Evolutionary conservation across 2,113 vertebrate species (phyloP).

Genomic region (Myodes glareolus): DNA sequence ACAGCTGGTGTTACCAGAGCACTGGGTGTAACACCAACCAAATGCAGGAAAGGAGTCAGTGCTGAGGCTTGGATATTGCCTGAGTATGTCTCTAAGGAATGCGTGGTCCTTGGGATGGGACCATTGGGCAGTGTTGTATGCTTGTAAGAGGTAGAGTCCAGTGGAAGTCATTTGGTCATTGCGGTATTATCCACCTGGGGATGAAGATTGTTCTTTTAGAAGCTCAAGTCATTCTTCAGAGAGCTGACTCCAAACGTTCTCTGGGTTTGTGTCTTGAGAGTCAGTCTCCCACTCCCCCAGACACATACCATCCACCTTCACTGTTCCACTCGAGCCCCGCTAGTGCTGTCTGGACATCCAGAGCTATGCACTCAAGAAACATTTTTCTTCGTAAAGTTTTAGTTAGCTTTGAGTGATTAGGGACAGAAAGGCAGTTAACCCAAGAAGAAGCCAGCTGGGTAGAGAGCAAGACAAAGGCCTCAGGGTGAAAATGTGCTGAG

Average conservation of each 20-base stretch:
- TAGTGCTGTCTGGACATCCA: neutral
- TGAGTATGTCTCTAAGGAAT: neutral
- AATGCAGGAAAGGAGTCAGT: neutral
- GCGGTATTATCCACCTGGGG: neutral
- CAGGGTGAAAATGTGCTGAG: neutral
- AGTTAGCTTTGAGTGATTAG: neutral
- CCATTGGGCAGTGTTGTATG: neutral
- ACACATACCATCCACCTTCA: neutral
- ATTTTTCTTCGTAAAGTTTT: neutral
- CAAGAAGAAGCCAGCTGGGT: neutral
- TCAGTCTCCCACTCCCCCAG: neutral
- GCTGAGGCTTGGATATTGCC: neutral
- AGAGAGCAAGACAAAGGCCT: neutral
- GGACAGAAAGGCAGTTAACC: neutral
- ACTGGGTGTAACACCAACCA: accelerated
- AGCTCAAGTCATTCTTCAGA: neutral
- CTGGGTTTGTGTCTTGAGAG: neutral
- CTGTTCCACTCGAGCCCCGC: neutral
- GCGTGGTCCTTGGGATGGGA: neutral
- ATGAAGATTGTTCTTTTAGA: neutral
- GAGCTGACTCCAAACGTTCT: neutral
- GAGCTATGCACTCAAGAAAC: neutral
- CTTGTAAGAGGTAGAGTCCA: neutral
- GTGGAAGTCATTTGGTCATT: neutral
- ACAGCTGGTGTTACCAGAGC: too few relatives aligned